Conservation (phyloP, 1,140 invertebrate species). For the Cyclargus thomasi region DNA sequence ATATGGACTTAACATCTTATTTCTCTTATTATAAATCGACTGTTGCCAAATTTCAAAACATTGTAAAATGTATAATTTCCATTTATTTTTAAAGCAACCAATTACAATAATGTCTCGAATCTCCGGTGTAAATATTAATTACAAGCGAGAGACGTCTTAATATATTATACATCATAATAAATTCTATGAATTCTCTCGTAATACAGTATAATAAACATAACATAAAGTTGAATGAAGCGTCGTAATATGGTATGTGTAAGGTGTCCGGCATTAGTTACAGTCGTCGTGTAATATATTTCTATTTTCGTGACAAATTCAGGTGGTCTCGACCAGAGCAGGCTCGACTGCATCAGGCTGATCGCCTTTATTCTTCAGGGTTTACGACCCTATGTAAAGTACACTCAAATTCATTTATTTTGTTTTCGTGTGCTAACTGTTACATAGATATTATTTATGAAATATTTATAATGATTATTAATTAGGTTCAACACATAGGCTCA, state of each 20-base stretch:
- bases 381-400: not conserved
- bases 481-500: too few species aligned
- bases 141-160: not conserved
- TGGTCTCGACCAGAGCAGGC: not conserved
- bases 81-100: not conserved
- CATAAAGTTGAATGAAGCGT: not conserved
- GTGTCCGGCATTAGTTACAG: not conserved
- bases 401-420: too few species aligned
- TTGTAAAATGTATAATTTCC: too few species aligned
- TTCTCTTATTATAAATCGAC: too few species aligned
- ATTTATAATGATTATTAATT: too few species aligned
- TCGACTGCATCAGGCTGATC: not conserved
- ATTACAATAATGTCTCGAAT: not conserved
- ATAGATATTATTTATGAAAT: too few species aligned
- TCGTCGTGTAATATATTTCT: slow-evolving; percentile 10
- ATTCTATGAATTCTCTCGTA: not conserved
- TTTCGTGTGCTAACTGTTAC: too few species aligned
- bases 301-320: not conserved
- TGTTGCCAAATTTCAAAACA: too few species aligned
- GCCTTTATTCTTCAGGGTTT: not conserved
- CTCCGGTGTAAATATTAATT: not conserved
- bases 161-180: not conserved
- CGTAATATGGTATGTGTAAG: not conserved
- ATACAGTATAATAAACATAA: not conserved
- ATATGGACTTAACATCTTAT: too few species aligned